phyloP scores from a whole-genome alignment of 2,797 vertebrate genomes.

The Microhierax caerulescens region DNA sequence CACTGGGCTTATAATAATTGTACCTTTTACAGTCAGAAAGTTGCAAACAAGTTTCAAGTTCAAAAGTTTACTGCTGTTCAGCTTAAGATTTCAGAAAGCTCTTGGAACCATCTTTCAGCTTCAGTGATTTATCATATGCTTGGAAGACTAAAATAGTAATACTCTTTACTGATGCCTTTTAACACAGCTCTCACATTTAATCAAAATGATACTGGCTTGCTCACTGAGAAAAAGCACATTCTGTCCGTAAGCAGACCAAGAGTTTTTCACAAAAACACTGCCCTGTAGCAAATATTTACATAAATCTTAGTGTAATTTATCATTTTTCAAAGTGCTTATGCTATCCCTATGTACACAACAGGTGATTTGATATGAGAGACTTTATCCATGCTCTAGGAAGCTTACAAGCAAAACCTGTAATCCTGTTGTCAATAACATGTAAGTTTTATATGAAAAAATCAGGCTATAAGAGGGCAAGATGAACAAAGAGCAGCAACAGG shows the following conservation, averaged over 20 bases:
- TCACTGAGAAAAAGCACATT: background rate
- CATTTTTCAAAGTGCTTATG: background rate
- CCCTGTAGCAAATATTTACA: background rate
- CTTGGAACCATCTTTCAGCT: background rate
- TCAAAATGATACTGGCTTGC: background rate
- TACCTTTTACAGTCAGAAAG: constrained; percentile 40
- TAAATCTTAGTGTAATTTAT: background rate
- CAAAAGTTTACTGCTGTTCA: background rate
- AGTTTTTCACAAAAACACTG: background rate
- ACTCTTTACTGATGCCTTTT: background rate
- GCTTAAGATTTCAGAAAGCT: background rate
- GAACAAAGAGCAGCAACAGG: background rate
- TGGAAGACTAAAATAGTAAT: background rate
- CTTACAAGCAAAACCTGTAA: background rate
- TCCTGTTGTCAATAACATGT: accelerated
- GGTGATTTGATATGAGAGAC: background rate
- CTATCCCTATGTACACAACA: background rate
- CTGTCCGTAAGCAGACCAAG: background rate
- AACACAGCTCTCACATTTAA: background rate
- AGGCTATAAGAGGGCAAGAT: background rate
- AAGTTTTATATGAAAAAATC: background rate
- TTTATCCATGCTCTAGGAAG: background rate
- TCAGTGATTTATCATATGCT: background rate
- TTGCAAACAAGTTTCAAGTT: constrained; percentile 32
- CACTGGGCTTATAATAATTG: background rate